phyloP scores from a whole-genome alignment of 2,113 vertebrate genomes.

The Tyto alba region DNA sequence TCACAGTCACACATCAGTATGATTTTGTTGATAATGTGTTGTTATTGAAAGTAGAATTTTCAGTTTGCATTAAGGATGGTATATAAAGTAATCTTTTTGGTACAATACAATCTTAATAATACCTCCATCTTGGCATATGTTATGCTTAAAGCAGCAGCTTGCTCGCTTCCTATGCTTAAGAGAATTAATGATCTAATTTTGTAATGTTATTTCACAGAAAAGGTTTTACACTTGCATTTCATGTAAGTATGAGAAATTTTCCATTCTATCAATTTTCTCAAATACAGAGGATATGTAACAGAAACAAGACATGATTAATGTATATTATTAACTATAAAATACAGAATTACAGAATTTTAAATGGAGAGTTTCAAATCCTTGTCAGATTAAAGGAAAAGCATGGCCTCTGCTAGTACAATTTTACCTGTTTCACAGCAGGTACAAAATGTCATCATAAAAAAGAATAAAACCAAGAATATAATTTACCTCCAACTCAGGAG shows the following conservation, averaged over 20 bases:
- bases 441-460: background rate
- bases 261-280: background rate
- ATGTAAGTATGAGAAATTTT: background rate
- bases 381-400: background rate
- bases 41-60: background rate
- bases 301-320: background rate
- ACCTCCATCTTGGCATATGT: background rate
- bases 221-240: background rate
- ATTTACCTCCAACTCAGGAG: background rate
- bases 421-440: background rate
- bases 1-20: background rate
- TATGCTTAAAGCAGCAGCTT: conserved; percentile 37
- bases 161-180: conserved; percentile 18
- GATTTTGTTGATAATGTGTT: conserved; percentile 8
- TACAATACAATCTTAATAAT: conserved; percentile 13
- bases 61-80: background rate
- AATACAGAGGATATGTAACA: background rate
- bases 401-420: background rate
- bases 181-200: conserved; percentile 57
- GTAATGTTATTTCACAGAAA: conserved; percentile 48
- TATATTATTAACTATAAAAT: background rate
- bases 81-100: conserved; percentile 31
- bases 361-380: background rate
- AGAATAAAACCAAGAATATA: background rate
- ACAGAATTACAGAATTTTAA: background rate